Evolutionary conservation across 2,888 invertebrate species (phyloP).

Genomic region (Ornithoptera alexandrae): DNA sequence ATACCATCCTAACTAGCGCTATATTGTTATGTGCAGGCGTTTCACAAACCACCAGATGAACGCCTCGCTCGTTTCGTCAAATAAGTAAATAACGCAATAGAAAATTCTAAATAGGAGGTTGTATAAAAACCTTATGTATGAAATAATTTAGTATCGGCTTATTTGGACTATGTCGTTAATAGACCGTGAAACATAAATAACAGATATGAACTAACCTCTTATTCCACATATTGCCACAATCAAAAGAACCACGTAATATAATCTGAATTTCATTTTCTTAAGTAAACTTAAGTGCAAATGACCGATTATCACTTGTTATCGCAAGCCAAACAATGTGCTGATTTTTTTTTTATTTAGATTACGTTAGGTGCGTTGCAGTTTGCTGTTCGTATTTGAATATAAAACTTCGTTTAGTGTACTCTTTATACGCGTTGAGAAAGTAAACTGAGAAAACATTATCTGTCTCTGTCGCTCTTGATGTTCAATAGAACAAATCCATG

Average conservation of each 20-base stretch:
- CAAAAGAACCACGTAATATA: slow-evolving; percentile 11
- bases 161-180: too few relatives aligned
- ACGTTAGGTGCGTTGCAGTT: slow-evolving; percentile 9
- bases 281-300: slow-evolving; percentile 6
- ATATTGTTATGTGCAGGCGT: too few relatives aligned
- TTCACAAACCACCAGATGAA: too few relatives aligned
- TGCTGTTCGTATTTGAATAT: slow-evolving; percentile 16
- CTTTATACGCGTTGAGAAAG: slow-evolving; percentile 5
- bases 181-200: neutral
- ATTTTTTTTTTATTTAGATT: slow-evolving; percentile 17
- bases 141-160: too few relatives aligned
- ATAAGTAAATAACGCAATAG: too few relatives aligned
- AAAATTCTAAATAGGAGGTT: too few relatives aligned
- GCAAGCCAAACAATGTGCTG: slow-evolving; percentile 2
- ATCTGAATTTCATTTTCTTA: slow-evolving; percentile 20
- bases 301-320: slow-evolving; percentile 22
- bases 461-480: slow-evolving; percentile 17
- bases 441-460: slow-evolving; percentile 1
- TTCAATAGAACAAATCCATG: neutral
- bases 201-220: slow-evolving; percentile 19
- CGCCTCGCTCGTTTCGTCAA: too few relatives aligned
- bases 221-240: slow-evolving; percentile 17
- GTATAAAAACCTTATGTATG: too few relatives aligned
- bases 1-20: too few relatives aligned
- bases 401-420: slow-evolving; percentile 6